Percentiles rank a stretch among this genome's conserved stretches.
phyloP scores from a whole-genome alignment of 2,888 invertebrate genomes.

The Pocota personata region DNA sequence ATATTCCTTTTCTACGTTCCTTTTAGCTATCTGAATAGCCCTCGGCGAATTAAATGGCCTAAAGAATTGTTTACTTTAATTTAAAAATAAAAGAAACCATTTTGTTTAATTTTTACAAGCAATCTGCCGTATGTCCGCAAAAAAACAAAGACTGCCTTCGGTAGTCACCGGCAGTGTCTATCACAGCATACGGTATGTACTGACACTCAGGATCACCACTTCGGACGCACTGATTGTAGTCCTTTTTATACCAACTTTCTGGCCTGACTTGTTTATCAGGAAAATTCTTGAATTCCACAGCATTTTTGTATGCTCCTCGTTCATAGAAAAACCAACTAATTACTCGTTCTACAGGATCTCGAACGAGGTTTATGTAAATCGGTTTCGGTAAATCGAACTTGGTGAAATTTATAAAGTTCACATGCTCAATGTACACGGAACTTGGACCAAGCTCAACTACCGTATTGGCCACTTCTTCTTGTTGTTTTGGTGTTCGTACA shows the following conservation, averaged over 20 bases:
- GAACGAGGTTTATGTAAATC: constrained; percentile 93
- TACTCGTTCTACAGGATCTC: constrained; percentile 94
- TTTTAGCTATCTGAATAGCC: constrained; percentile 89
- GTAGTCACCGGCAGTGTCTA: constrained; percentile 92
- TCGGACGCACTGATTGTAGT: constrained; percentile 92
- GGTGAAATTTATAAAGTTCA: constrained; percentile 93
- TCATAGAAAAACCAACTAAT: constrained; percentile 96
- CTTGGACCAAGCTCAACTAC: constrained; percentile 89
- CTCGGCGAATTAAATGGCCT: constrained; percentile 91
- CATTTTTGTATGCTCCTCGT: constrained; percentile 87
- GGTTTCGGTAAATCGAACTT: constrained; percentile 91
- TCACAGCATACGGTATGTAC: constrained; percentile 89
- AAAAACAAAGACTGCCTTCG: constrained; percentile 93
- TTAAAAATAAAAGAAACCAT: not conserved
- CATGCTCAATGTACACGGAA: constrained; percentile 92
- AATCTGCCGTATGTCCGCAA: constrained; percentile 92
- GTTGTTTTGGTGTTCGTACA: constrained; percentile 86
- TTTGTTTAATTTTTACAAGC: constrained; percentile 86
- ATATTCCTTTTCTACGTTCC: constrained; percentile 92
- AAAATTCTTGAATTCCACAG: constrained; percentile 91
- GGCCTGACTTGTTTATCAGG: constrained; percentile 85
- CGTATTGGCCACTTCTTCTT: constrained; percentile 87
- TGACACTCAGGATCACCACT: constrained; percentile 92
- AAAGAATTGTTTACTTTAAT: constrained; percentile 75
- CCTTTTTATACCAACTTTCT: constrained; percentile 83